Percentiles rank a stretch among this genome's conserved stretches.
Evolutionary conservation across 37 sponge, comb jelly and placozoan genomes (phyloP).

Genomic region (Chondrosia reniformis): DNA sequence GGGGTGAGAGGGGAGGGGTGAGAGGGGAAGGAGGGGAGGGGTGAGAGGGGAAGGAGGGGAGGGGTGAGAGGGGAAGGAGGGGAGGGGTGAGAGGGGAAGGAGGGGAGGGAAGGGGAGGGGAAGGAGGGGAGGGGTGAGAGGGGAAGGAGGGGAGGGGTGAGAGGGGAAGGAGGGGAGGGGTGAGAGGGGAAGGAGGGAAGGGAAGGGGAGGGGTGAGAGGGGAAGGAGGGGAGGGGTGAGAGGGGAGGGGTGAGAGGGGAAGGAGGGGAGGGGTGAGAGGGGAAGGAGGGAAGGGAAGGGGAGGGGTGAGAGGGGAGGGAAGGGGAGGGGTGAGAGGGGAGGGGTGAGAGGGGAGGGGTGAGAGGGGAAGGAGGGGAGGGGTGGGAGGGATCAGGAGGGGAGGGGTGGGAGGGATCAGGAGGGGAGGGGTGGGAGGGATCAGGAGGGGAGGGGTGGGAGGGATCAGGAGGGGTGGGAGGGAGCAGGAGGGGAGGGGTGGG

Average conservation of each 20-base stretch:
- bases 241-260: background rate
- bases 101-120: background rate
- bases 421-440: background rate
- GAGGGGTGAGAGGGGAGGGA: background rate
- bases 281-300: too few species aligned
- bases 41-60: background rate
- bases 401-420: background rate
- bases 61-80: conserved; percentile 1
- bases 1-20: conserved; percentile 4
- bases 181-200: background rate
- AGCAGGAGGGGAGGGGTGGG: background rate
- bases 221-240: background rate
- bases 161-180: background rate
- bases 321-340: background rate
- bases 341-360: background rate
- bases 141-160: background rate
- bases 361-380: conserved; percentile 9
- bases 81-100: background rate
- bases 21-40: background rate
- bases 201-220: background rate
- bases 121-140: too few species aligned
- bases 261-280: background rate
- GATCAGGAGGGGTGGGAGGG: conserved; percentile 1
- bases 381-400: background rate
- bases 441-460: background rate